Conservation (phyloP, 2,888 invertebrate genomes). For the Harpalus rubripes region DNA sequence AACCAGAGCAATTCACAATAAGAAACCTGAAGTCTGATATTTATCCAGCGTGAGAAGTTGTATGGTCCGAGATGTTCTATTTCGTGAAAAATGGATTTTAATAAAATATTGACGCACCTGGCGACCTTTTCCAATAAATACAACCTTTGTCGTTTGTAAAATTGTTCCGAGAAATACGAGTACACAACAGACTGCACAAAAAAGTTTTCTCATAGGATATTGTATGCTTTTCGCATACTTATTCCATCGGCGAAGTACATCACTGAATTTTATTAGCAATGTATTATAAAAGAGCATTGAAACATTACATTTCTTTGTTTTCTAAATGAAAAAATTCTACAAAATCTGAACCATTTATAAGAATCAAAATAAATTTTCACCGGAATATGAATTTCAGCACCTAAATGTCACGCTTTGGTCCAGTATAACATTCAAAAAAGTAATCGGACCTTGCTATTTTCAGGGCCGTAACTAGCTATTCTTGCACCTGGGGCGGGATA, state of each 20-base stretch:
- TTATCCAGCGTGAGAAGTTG: slow-evolving; percentile 25
- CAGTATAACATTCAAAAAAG: too few relatives aligned
- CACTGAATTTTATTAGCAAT: slow-evolving; percentile 41
- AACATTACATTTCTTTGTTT: slow-evolving; percentile 1
- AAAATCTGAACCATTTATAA: too few relatives aligned
- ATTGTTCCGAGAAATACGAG: slow-evolving; percentile 33
- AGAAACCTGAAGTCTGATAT: slow-evolving; percentile 34
- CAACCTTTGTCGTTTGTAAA: slow-evolving; percentile 18
- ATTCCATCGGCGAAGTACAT: slow-evolving; percentile 7
- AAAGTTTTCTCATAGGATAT: slow-evolving; percentile 35
- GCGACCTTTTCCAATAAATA: slow-evolving; percentile 22
- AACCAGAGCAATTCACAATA: slow-evolving; percentile 28
- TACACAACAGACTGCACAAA: slow-evolving; percentile 27
- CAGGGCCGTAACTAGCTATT: too few relatives aligned
- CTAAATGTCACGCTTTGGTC: too few relatives aligned
- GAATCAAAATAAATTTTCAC: too few relatives aligned
- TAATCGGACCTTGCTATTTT: too few relatives aligned
- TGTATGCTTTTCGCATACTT: slow-evolving; percentile 36
- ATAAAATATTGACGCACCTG: slow-evolving; percentile 13
- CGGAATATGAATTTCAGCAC: too few relatives aligned
- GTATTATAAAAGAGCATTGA: slow-evolving; percentile 38
- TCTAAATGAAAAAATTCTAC: not conserved
- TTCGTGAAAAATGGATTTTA: slow-evolving; percentile 44
- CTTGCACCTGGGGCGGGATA: too few relatives aligned
- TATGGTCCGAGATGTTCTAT: slow-evolving; percentile 13